These are phyloP conservation scores for Chromis chromis DNA, from an alignment of 2,797 vertebrate species.

Conservation along the genomic window DNA sequence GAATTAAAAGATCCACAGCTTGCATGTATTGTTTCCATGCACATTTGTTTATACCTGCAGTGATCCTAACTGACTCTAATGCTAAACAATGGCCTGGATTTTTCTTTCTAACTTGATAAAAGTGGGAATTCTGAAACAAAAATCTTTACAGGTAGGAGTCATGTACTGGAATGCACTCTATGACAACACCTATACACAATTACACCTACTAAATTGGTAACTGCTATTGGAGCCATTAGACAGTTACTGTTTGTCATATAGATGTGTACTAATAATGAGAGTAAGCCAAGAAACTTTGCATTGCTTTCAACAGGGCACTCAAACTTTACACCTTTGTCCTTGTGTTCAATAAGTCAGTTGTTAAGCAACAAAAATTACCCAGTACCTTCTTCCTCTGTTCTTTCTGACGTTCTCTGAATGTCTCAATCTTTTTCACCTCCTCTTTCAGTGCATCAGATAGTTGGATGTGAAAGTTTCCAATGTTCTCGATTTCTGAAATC, in stretches of 20 bases:
- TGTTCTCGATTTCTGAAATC: constrained; percentile 90
- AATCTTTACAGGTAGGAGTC: not conserved
- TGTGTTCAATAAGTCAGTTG: not conserved
- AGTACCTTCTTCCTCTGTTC: constrained; percentile 95
- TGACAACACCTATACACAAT: not conserved
- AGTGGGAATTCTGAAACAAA: too few species aligned
- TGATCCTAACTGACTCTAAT: not conserved
- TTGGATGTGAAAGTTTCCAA: constrained; percentile 93
- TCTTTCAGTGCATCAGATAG: constrained; percentile 90
- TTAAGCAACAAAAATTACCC: constrained; percentile 8
- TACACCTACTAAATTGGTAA: not conserved
- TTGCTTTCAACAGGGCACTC: not conserved
- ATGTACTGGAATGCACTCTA: not conserved
- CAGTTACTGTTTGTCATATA: not conserved
- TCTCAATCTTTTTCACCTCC: constrained; percentile 92
- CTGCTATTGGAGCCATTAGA: not conserved
- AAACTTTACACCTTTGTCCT: not conserved
- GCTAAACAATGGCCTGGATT: too few species aligned
- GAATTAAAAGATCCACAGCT: not conserved
- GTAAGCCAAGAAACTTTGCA: not conserved
- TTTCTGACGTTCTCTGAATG: constrained; percentile 94
- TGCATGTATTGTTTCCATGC: not conserved
- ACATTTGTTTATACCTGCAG: not conserved
- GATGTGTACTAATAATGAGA: not conserved
- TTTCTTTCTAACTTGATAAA: too few species aligned